Conservation (phyloP, 2,113 vertebrate species). For the Brachypteracias leptosomus region DNA sequence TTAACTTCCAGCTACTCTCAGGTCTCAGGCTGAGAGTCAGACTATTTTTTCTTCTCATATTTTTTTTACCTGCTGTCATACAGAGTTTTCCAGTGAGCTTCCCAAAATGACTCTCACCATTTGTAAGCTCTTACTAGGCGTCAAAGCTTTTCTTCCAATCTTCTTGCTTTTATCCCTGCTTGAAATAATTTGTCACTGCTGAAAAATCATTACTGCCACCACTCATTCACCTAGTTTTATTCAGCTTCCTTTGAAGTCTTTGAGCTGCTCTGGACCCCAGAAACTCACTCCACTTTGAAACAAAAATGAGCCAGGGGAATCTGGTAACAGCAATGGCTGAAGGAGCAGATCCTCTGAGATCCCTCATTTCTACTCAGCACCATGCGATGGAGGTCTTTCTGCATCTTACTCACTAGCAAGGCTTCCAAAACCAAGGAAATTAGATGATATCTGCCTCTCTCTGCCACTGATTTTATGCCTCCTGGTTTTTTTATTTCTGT, state of each 20-base stretch:
- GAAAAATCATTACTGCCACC: background rate
- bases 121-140: background rate
- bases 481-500: background rate
- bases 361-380: background rate
- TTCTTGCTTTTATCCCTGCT: slow-evolving; percentile 30
- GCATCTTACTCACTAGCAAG: background rate
- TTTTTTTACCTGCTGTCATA: background rate
- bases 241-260: background rate
- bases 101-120: background rate
- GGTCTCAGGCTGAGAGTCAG: background rate
- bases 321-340: background rate
- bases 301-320: background rate
- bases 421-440: background rate
- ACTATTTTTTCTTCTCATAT: background rate
- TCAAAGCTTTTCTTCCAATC: slow-evolving; percentile 12
- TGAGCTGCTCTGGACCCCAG: background rate
- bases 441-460: background rate
- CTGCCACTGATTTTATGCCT: background rate
- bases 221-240: background rate
- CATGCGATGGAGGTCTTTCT: background rate
- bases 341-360: background rate
- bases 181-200: slow-evolving; percentile 21
- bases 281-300: background rate
- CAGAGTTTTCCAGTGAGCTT: background rate
- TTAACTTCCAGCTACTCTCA: background rate